Evolutionary conservation across 1,140 invertebrate species (phyloP), one percentile per base, ranked within the genome.

Genomic region (Halictus rubicundus): DNA sequence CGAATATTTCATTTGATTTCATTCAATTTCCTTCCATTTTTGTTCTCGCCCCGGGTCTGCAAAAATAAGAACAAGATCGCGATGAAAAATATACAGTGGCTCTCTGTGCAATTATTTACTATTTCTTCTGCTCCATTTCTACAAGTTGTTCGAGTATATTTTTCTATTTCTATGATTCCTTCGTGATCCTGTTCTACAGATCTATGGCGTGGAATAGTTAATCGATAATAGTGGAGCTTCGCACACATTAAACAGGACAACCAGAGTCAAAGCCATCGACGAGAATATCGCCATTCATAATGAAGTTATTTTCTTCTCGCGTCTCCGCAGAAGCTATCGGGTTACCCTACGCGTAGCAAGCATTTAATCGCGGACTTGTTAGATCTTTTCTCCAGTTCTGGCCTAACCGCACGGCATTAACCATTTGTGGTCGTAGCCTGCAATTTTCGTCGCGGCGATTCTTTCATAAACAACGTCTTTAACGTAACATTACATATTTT

Each of bases 351-450:
- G 37, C 27, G 8, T 23, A 19, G 4, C 21, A n/a, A 57, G 21
- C 68, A 19, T 76, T 46, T 68, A 68, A 76, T 68, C 37, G 52
- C 4, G 25, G 71, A 71, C 27, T 71, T 71, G 59, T 59, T 52
- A 52, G 25, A 25, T 59, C 14, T 49, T n/a, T 52, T 37, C 27
- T 7, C 49, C 14, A 63, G 68, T 6, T 23, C 9, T 25, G 23
- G 0, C 37, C 68, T 71, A 78, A 71, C 75, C 75, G 68, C 68
- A 78, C 39, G n/a, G 42, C 54, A 63, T 71, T 78, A 78, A 78
- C 68, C 68, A 63, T 78, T 71, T 71, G 75, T 42, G 75, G 75
- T 78, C 16, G 46, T 52, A 23, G n/a, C 16, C n/a, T 42, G 59
- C 52, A 71, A 78, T 78, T 61, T 39, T 64, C 59, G 16, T 39